Conservation (phyloP, 2,888 invertebrate species). For the Gymnosoma rotundatum region DNA sequence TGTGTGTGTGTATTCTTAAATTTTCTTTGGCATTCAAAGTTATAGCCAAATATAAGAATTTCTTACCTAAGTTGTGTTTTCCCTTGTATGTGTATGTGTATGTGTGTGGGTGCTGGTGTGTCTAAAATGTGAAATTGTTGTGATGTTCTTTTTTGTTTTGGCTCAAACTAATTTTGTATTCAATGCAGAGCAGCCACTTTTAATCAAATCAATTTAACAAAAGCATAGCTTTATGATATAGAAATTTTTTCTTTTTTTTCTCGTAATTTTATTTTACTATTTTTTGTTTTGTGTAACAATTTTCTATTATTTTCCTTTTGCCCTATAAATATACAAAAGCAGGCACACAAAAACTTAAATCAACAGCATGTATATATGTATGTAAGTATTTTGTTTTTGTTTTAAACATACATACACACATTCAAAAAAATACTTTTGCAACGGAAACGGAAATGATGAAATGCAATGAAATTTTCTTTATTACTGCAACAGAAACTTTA, state of each 20-base stretch:
- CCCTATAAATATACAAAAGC: conserved; percentile 53
- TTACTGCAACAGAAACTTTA: conserved; percentile 41
- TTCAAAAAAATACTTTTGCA: conserved; percentile 46
- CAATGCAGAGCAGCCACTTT: conserved; percentile 72
- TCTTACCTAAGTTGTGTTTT: conserved; percentile 6
- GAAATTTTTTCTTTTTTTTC: conserved; percentile 68
- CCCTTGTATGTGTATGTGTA: too few species aligned
- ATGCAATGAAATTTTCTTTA: conserved; percentile 64
- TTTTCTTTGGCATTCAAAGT: conserved; percentile 16
- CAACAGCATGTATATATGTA: conserved; percentile 8
- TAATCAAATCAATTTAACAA: conserved; percentile 75
- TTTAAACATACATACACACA: conserved; percentile 1
- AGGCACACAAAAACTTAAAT: conserved; percentile 27
- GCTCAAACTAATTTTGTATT: conserved; percentile 72
- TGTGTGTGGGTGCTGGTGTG: neutral
- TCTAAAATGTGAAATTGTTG: conserved; percentile 48
- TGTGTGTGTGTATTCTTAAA: conserved; percentile 18
- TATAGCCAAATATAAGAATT: conserved; percentile 32
- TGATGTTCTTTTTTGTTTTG: conserved; percentile 15
- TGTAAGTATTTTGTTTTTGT: conserved; percentile 26
- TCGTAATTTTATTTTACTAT: conserved; percentile 41
- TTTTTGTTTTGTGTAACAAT: conserved; percentile 68
- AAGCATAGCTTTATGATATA: conserved; percentile 74
- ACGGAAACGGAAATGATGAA: conserved; percentile 66
- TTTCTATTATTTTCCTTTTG: conserved; percentile 57